Conservation (phyloP, 2,888 invertebrate species). For the Agrenia bidenticulata region DNA sequence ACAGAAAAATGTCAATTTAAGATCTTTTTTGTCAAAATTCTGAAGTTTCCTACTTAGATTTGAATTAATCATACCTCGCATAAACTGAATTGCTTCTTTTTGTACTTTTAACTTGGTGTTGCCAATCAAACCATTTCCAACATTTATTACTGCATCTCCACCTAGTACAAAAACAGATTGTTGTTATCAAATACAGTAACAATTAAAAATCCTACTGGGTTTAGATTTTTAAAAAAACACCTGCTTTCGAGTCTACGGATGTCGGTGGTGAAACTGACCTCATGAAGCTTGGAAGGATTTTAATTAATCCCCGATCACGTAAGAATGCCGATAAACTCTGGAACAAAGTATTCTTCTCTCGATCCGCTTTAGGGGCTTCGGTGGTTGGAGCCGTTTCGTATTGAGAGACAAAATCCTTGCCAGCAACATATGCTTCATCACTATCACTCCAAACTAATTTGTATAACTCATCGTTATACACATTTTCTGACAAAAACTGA, state of each 20-base stretch:
- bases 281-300: constrained; percentile 26
- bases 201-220: no score
- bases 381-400: constrained; percentile 17
- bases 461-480: constrained; percentile 78
- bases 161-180: neutral
- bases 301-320: constrained; percentile 29
- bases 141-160: no score
- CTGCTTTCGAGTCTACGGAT: no score
- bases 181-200: no score
- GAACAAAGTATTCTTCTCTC: constrained; percentile 21
- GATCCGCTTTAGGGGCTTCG: neutral
- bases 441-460: constrained; percentile 67
- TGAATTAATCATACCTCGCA: constrained; percentile 77
- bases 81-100: constrained; percentile 81
- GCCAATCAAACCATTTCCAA: no score
- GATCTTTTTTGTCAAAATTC: no score
- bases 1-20: no score
- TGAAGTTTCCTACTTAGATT: no score
- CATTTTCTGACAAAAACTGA: constrained; percentile 79
- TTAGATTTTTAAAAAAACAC: no score
- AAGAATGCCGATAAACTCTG: constrained; percentile 23
- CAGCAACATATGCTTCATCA: constrained; percentile 38
- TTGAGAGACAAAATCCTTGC: constrained; percentile 37
- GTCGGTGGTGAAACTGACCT: neutral
- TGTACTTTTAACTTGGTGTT: constrained; percentile 22